A percentile compares a stretch with the other conserved stretches of the same genome.
These are phyloP conservation scores for Petrocephalus sullivani DNA, from an alignment of 2,797 vertebrate genomes.

Conservation along the genomic window DNA sequence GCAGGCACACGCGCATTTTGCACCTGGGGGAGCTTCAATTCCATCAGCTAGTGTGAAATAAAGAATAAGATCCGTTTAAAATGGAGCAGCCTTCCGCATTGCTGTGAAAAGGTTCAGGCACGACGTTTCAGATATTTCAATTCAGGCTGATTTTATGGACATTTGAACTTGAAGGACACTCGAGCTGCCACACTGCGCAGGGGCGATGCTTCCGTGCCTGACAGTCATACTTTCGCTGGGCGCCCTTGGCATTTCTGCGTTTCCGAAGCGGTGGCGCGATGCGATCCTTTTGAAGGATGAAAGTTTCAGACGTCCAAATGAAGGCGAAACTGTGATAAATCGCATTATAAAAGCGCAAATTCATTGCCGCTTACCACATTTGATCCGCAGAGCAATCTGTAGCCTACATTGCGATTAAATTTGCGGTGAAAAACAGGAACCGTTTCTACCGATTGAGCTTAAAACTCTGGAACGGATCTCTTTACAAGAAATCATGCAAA, in stretches of 20 bases:
- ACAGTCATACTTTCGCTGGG: background rate
- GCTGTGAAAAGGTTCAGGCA: background rate
- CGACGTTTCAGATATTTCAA: background rate
- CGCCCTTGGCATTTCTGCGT: slow-evolving; percentile 9
- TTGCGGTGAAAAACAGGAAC: background rate
- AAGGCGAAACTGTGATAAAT: background rate
- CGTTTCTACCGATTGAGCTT: background rate
- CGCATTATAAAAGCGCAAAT: background rate
- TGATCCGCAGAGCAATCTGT: background rate
- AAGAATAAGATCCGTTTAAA: background rate
- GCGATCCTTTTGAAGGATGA: background rate
- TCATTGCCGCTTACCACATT: background rate
- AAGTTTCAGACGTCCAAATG: background rate
- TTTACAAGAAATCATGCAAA: background rate
- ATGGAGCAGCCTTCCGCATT: background rate
- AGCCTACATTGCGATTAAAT: background rate
- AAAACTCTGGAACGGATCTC: background rate
- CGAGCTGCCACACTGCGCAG: background rate
- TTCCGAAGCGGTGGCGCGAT: background rate
- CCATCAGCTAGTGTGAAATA: background rate
- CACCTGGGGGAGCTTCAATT: background rate
- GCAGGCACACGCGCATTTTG: background rate
- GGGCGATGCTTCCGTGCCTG: background rate
- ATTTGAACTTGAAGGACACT: slow-evolving; percentile 12
- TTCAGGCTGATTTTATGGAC: slow-evolving; percentile 14